Evolutionary conservation across 1,140 invertebrate species (phyloP), one percentile per base, ranked within the genome.

Genomic region (Drosophila melanica): DNA sequence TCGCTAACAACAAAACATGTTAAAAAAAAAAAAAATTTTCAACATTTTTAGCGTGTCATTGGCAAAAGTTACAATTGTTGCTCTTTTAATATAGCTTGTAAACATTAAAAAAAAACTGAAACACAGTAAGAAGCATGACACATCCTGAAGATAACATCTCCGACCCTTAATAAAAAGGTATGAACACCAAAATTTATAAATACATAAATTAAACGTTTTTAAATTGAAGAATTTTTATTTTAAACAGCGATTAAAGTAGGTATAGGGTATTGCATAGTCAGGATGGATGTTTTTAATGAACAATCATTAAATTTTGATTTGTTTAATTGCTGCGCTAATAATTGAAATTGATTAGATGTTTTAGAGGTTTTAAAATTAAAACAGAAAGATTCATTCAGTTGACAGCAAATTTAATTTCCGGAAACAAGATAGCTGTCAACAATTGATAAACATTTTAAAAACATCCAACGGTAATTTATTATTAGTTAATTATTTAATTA

Each of bases 21-120:
- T 65, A 57, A n/a, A 48, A 30, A 54, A 37, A 30, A 57, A n/a
- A 48, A 30, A 54, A 37, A 30, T 8, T 48, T 27, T 35, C 62
- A 18, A 27, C 64, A 44, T 62, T 60, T 67, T 74, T 62, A 60
- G 33, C 50, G 27, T 37, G 20, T 68, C 48, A 45, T 54, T 68
- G 54, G 50, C 27, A 54, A 44, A 51, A 60, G 33, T 62, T 57
- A 37, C 44, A 54, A 55, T 37, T 50, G 14, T 8, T 48, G 30
- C 14, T 57, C n/a, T 14, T 35, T 33, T 51, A 51, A 33, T 51
- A 33, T 2, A 16, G 4, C 6, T 6, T 48, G 6, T 14, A 51
- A n/a, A 8, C 4, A 4, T n/a, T 41, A 41, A 14, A 41, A 41
- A 14, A 6, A 10, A 10, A 23, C 20, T 3, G 20, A 2, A 23